Conservation (phyloP, 2,113 vertebrate species). For the Cololabis saira region DNA sequence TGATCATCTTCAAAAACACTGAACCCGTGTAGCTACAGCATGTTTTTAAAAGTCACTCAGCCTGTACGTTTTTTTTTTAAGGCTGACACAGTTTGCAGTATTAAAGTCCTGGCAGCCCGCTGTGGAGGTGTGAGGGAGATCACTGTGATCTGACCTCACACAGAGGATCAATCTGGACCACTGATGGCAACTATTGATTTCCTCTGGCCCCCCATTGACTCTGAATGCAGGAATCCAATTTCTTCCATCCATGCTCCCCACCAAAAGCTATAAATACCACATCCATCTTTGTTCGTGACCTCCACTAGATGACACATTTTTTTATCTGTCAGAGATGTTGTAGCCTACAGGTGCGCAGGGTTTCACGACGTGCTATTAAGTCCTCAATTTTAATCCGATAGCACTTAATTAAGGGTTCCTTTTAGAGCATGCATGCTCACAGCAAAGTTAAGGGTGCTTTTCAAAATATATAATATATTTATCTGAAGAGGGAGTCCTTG, state of each 20-base stretch:
- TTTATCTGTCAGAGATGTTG: neutral
- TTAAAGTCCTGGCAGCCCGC: neutral
- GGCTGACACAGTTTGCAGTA: neutral
- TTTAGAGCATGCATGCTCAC: neutral
- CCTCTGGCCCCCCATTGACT: neutral
- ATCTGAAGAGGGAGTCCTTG: constrained; percentile 27
- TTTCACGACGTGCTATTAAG: neutral
- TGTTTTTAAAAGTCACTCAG: too few relatives aligned
- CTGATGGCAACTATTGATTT: constrained; percentile 56
- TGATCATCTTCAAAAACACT: too few relatives aligned
- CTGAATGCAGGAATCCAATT: constrained; percentile 34
- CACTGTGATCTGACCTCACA: constrained; percentile 40
- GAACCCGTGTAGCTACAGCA: too few relatives aligned
- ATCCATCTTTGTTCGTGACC: constrained; percentile 27
- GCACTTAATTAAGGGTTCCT: neutral
- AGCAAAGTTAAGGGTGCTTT: neutral
- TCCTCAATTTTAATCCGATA: too few relatives aligned
- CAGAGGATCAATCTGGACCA: constrained; percentile 50
- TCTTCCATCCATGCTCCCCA: neutral
- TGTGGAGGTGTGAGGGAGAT: constrained; percentile 44
- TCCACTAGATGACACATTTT: constrained; percentile 28
- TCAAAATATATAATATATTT: neutral
- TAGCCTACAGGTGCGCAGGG: constrained; percentile 11
- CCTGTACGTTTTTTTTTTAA: neutral
- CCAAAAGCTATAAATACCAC: constrained; percentile 39